Percentiles rank a stretch among this genome's conserved stretches.
Evolutionary conservation across 2,797 vertebrate species (phyloP).

Genomic region (Alectoris magna): DNA sequence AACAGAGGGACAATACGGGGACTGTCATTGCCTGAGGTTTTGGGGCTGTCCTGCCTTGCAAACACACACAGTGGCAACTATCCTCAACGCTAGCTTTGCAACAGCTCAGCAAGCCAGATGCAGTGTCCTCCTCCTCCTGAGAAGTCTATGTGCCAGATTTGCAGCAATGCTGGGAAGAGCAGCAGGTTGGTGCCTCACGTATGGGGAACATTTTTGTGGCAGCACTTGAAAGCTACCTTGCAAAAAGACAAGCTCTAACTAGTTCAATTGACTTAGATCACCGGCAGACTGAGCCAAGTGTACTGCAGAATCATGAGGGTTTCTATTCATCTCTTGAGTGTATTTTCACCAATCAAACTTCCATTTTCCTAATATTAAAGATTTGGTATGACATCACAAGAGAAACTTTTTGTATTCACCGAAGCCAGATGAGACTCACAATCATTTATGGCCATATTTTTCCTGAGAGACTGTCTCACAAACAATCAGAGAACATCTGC

Average conservation of each 20-base stretch:
- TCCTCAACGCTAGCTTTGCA: not conserved
- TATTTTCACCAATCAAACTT: conserved; percentile 59
- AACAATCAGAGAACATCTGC: conserved; percentile 78
- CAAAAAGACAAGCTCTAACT: conserved; percentile 1
- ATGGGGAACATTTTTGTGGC: not conserved
- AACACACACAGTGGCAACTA: not conserved
- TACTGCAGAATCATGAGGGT: not conserved
- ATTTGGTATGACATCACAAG: conserved; percentile 59
- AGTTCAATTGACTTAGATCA: conserved; percentile 48
- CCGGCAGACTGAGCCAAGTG: conserved; percentile 22
- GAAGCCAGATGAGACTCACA: conserved; percentile 42
- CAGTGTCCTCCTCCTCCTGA: not conserved
- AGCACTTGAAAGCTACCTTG: not conserved
- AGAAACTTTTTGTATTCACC: conserved; percentile 48
- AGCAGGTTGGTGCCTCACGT: fast-evolving
- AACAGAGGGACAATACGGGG: not conserved
- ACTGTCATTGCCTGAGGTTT: not conserved
- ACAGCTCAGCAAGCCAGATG: not conserved
- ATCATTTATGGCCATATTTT: conserved; percentile 66
- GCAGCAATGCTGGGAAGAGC: not conserved
- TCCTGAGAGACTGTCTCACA: conserved; percentile 75
- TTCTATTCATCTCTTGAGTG: conserved; percentile 42
- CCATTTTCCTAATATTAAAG: conserved; percentile 53
- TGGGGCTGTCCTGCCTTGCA: not conserved
- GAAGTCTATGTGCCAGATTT: not conserved